phyloP scores from a whole-genome alignment of 2,797 vertebrate species.

The Brachyalestes nurse region DNA sequence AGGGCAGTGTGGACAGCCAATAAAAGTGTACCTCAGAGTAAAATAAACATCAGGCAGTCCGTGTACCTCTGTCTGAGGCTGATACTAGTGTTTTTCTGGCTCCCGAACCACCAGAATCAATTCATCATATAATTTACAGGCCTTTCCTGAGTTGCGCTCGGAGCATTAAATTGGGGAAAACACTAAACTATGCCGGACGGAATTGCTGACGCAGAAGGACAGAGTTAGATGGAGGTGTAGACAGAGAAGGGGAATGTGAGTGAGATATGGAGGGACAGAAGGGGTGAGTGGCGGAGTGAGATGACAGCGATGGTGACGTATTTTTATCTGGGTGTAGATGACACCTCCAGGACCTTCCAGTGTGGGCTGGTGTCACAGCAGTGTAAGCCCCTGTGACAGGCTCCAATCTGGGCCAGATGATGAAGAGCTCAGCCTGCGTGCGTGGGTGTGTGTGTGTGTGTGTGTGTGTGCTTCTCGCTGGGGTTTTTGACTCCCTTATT shows the following conservation, averaged over 20 bases:
- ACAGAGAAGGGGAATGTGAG: not conserved
- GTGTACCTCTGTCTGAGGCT: too few relatives aligned
- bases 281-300: slow-evolving; percentile 42
- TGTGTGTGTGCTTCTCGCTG: slow-evolving; percentile 26
- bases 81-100: too few relatives aligned
- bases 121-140: not conserved
- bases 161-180: not conserved
- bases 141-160: not conserved
- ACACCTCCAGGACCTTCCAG: slow-evolving; percentile 40
- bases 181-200: not conserved
- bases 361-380: slow-evolving; percentile 37
- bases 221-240: slow-evolving; percentile 11
- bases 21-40: too few relatives aligned
- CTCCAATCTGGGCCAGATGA: slow-evolving; percentile 47
- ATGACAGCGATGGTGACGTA: slow-evolving; percentile 38
- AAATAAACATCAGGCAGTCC: too few relatives aligned
- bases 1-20: too few relatives aligned
- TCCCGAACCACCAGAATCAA: too few relatives aligned
- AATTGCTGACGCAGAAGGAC: not conserved
- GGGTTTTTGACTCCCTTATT: slow-evolving; percentile 45
- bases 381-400: slow-evolving; percentile 39
- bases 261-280: slow-evolving; percentile 3
- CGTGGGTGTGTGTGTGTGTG: not conserved
- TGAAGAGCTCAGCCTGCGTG: slow-evolving; percentile 34
- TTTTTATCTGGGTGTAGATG: slow-evolving; percentile 47